These are phyloP conservation scores for Poecilia latipinna DNA, from an alignment of 2,113 vertebrate species.

Conservation along the genomic window DNA sequence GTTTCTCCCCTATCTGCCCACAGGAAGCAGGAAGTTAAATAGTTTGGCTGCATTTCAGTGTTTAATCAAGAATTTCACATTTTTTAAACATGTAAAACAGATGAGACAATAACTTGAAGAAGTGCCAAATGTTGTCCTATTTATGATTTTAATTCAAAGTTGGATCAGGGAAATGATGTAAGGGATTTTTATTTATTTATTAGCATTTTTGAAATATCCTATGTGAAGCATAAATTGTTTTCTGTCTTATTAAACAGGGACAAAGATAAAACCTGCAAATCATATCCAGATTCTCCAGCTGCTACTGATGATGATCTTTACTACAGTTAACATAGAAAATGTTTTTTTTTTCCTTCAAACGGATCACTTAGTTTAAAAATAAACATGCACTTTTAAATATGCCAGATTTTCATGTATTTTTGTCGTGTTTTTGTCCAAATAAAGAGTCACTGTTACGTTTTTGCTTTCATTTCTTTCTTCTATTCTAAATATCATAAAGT, in stretches of 20 bases:
- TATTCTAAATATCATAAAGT: too few relatives aligned
- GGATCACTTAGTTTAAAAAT: slow-evolving; percentile 11
- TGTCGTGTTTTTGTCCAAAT: slow-evolving; percentile 67
- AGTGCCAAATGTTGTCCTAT: too few relatives aligned
- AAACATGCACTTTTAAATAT: slow-evolving; percentile 72
- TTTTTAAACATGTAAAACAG: too few relatives aligned
- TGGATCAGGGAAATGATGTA: too few relatives aligned
- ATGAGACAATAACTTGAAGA: too few relatives aligned
- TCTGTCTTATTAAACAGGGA: too few relatives aligned
- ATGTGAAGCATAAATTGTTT: too few relatives aligned
- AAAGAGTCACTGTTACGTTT: slow-evolving; percentile 43
- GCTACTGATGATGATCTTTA: neutral
- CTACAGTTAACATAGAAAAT: neutral
- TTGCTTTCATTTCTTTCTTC: neutral
- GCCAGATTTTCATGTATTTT: slow-evolving; percentile 46
- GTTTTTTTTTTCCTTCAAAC: neutral
- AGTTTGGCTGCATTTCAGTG: neutral
- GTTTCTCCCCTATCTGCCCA: neutral
- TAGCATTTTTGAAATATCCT: too few relatives aligned
- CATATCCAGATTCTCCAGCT: neutral
- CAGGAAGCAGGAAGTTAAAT: neutral
- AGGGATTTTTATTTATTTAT: too few relatives aligned
- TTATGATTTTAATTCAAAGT: too few relatives aligned
- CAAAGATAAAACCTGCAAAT: neutral
- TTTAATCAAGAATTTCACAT: neutral